Conservation (phyloP, 2,797 vertebrate genomes). For the Valencia hispanica region DNA sequence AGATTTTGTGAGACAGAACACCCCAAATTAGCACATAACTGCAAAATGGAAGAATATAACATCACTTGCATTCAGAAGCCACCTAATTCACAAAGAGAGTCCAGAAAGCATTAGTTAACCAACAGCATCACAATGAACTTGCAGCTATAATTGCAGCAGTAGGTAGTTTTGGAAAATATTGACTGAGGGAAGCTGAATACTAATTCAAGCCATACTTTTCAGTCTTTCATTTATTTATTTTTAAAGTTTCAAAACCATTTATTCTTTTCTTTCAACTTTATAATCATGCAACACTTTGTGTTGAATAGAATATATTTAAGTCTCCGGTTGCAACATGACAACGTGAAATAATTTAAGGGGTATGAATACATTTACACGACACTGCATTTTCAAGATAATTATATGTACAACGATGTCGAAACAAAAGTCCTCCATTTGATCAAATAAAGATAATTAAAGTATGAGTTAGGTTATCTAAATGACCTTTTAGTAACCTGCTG, state of each 20-base stretch:
- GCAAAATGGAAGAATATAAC: neutral
- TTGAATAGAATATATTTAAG: neutral
- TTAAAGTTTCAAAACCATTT: neutral
- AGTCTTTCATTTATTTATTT: neutral
- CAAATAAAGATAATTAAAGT: neutral
- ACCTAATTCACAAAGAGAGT: neutral
- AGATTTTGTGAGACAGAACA: neutral
- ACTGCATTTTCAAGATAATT: neutral
- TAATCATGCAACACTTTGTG: neutral
- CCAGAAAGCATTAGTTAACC: neutral
- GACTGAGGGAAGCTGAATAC: neutral
- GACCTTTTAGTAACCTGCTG: neutral
- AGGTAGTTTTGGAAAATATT: neutral
- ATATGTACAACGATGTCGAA: neutral
- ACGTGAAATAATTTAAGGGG: neutral
- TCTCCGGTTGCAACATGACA: neutral
- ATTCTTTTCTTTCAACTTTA: neutral
- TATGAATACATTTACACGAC: neutral
- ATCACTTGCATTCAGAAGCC: neutral
- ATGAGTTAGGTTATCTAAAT: neutral
- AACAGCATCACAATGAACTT: neutral
- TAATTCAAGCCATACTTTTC: neutral
- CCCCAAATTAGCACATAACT: neutral
- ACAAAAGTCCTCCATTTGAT: neutral
- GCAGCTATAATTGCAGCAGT: neutral